Evolutionary conservation across 2,113 vertebrate species (phyloP), one percentile per base, ranked within the genome.

Genomic region (Catharus bicknelli): DNA sequence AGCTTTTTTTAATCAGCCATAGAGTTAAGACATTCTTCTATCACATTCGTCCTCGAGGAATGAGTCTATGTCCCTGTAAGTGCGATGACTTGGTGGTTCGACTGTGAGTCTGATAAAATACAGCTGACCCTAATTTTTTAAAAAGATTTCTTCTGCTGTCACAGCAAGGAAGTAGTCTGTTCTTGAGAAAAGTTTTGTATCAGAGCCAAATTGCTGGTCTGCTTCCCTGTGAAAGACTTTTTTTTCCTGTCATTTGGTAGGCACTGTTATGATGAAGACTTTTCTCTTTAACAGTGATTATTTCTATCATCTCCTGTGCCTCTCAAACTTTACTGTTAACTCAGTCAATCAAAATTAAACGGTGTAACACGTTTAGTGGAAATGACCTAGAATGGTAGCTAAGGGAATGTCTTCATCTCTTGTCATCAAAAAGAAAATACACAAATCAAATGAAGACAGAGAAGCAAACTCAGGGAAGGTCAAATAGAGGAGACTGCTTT

Each of bases 41-140:
- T n/a, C 34, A 48, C 34, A 23, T 67, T 85, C 2, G 2, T 61
- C 70, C 61, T 69, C 0, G 0, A 61, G 67, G 57, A 22, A 40
- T 40, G 51, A 83, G 30, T 85, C 8, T 48, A 40, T 36, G 32
- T 58, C 72, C 18, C 11, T 66, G 7, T 58, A 32, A 87, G 26
- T 23, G 13, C 81, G 50, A 16, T 63, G 48, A 48, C 59, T 90
- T 76, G 38, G 32, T 93, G 69, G 19, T 32, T 73, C 84, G 68
- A 58, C 30, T 70, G 53, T 58, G 51, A 42, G 42, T 19, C 61
- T 70, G 68, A 73, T 50, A 63, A 76, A 86, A 54, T 36, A 22
- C 21, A 89, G 22, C 23, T 70, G 77, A 61, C 36, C 22, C 40
- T 55, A n/a, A 26, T 26, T 45, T 70, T 66, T 59, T 29, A 32